Evolutionary conservation across 2,113 vertebrate species (phyloP), one percentile per base, ranked within the genome.

Genomic region (Sigmodon hispidus): DNA sequence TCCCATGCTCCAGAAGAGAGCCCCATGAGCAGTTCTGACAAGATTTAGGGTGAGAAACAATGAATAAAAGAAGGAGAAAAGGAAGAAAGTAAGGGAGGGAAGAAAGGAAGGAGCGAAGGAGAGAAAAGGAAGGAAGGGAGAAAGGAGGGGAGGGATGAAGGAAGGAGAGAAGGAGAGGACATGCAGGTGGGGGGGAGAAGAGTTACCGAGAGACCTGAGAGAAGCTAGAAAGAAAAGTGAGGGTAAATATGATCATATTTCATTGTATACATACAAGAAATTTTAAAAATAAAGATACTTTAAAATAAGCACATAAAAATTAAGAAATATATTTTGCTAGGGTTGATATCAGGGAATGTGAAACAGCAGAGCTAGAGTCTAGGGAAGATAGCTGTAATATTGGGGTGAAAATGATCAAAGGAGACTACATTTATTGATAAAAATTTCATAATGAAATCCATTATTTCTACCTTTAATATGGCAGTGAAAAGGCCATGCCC

Each of bases 141-240:
- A 22, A 63, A 15, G 61, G 24, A 15, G 26, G 61, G 24, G 22
- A 15, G 16, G 19, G n/a, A n/a, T n/a, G 31, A 50, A 55, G 77
- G 34, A 36, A n/a, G 21, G 36, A 19, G 19, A 2, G 24, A 29
- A 15, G 31, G 12, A 13, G n/a, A 9, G 34, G 21, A 15, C 11
- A 84, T 43, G 13, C 45, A 45, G 7, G 6, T 40, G n/a, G n/a
- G n/a, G 43, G 40, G 2, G 22, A 26, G 7, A 36, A 12, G 13
- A 63, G 4, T 5, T 81, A 26, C 26, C 40, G 55, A 57, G 7
- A 83, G n/a, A 59, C 1, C 12, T 40, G 1, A 43, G n/a, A 43
- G 7, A 15, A 43, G n/a, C 17, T 7, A 16, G 57, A 43, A 61
- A 2, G 2, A 61, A 9, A 3, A 8, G 11, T 11, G 2, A 29